A percentile compares a stretch with the other conserved stretches of the same genome.
Conservation (phyloP, 2,888 invertebrate genomes). For the Ametastegia equiseti region DNA sequence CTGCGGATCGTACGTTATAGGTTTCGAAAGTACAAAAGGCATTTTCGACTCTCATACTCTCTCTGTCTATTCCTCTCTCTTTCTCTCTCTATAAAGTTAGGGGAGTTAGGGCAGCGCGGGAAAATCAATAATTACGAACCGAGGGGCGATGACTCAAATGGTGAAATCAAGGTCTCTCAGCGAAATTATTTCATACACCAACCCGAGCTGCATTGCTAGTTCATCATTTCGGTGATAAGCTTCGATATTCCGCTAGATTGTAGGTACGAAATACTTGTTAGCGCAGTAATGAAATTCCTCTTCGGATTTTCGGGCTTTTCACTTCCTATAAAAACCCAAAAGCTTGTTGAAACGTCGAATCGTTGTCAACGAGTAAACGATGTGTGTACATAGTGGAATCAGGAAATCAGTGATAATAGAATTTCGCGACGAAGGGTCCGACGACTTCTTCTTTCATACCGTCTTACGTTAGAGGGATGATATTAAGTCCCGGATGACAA, state of each 20-base stretch:
- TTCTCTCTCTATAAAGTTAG: constrained; percentile 70
- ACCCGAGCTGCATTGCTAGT: neutral
- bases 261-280: neutral
- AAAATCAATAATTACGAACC: constrained; percentile 76
- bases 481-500: constrained; percentile 59
- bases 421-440: neutral
- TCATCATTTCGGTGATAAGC: neutral
- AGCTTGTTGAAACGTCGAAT: neutral
- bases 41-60: constrained; percentile 70
- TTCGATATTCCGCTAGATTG: neutral
- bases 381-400: neutral
- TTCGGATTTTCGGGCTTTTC: too few relatives aligned
- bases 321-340: too few relatives aligned
- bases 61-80: constrained; percentile 59
- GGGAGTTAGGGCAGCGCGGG: constrained; percentile 72
- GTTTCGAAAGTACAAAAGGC: constrained; percentile 69
- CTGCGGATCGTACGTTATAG: constrained; percentile 62
- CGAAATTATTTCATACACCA: constrained; percentile 62
- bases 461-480: constrained; percentile 16
- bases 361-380: neutral
- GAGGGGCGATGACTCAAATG: constrained; percentile 75
- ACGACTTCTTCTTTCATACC: neutral
- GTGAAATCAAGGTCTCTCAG: constrained; percentile 73
- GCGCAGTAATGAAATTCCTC: neutral
- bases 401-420: neutral